Conservation (phyloP, 2,888 invertebrate species). For the Himalopsyche anomala region DNA sequence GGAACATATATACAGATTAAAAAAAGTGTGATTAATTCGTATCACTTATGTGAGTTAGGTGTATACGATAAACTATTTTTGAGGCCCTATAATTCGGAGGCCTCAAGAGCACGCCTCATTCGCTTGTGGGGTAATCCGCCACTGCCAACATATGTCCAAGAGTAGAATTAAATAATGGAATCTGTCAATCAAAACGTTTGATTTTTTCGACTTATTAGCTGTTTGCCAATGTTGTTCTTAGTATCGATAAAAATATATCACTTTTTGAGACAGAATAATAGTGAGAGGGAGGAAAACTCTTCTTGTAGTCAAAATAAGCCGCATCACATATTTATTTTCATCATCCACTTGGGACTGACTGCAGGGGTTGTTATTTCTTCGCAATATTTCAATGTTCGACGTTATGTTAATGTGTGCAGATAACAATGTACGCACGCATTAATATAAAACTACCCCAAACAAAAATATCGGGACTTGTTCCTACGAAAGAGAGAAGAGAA, state of each 20-base stretch:
- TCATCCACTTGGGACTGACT: conserved; percentile 45
- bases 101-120: too few relatives aligned
- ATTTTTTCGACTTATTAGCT: too few relatives aligned
- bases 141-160: too few relatives aligned
- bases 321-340: conserved; percentile 28
- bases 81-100: too few relatives aligned
- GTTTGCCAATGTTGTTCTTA: background rate
- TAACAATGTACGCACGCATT: conserved; percentile 65
- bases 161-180: too few relatives aligned
- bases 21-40: too few relatives aligned
- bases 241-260: background rate
- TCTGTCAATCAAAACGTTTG: too few relatives aligned
- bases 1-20: too few relatives aligned
- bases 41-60: too few relatives aligned
- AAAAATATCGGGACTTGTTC: conserved; percentile 63
- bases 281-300: background rate
- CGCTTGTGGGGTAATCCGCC: too few relatives aligned
- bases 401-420: conserved; percentile 64
- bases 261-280: background rate
- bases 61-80: too few relatives aligned
- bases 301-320: conserved; percentile 22
- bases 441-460: conserved; percentile 66
- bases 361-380: conserved; percentile 47
- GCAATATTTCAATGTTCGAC: conserved; percentile 65
- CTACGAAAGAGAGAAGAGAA: conserved; percentile 52